phyloP scores from a whole-genome alignment of 1,140 invertebrate genomes.

The Philotrypesis tridentata region DNA sequence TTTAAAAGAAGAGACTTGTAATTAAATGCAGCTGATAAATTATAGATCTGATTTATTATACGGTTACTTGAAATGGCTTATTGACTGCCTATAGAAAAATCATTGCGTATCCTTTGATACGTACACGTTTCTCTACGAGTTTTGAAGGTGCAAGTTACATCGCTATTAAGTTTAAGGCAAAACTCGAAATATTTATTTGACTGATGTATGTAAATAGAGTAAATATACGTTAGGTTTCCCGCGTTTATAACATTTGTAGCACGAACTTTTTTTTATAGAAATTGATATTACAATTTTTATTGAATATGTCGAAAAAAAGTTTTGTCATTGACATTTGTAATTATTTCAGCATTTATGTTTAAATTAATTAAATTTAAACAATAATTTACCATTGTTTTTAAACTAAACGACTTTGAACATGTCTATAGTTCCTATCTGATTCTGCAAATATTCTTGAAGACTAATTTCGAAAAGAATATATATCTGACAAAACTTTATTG shows the following conservation, averaged over 20 bases:
- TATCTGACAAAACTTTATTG: conserved; percentile 37
- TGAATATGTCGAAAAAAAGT: background rate
- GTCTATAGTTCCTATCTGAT: conserved; percentile 14
- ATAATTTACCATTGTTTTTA: no score
- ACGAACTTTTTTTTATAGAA: conserved; percentile 10
- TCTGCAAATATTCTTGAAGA: conserved; percentile 3
- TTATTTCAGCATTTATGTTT: conserved; percentile 22
- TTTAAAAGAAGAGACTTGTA: conserved; percentile 6
- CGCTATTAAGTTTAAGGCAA: conserved; percentile 26
- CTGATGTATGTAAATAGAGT: conserved; percentile 71
- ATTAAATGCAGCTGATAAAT: conserved; percentile 2
- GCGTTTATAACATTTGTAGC: conserved; percentile 1
- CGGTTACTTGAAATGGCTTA: background rate
- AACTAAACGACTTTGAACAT: conserved; percentile 6
- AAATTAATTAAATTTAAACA: background rate
- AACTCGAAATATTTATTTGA: conserved; percentile 67
- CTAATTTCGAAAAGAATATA: background rate
- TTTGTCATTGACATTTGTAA: conserved; percentile 19
- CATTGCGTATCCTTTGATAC: background rate
- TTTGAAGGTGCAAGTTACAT: background rate
- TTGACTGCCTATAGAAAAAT: background rate
- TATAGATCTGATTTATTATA: conserved; percentile 27
- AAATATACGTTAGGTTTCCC: conserved; percentile 44
- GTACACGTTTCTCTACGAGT: background rate
- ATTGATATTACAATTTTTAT: background rate